phyloP scores from a whole-genome alignment of 2,113 vertebrate species.

The Ciconia stormi region DNA sequence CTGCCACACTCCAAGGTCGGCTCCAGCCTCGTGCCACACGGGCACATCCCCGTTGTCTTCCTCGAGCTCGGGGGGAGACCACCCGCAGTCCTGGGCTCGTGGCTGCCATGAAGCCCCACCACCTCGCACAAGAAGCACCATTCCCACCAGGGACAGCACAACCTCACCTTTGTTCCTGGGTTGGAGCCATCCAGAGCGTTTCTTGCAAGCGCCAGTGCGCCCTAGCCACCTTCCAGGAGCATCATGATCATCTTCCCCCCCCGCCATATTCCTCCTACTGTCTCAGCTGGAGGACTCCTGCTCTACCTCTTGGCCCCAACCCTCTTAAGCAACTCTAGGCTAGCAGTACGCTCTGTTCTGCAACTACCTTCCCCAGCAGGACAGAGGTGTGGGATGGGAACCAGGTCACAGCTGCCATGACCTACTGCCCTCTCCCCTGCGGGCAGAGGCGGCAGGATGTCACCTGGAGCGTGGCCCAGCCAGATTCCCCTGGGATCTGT shows the following conservation, averaged over 20 bases:
- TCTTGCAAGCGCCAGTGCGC: background rate
- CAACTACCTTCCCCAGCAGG: background rate
- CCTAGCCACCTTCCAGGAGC: background rate
- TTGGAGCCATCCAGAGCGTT: background rate
- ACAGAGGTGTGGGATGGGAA: background rate
- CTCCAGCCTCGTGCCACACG: background rate
- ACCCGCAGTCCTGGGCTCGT: rapidly evolving
- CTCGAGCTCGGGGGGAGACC: background rate
- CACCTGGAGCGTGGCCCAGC: background rate
- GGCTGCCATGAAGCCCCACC: background rate
- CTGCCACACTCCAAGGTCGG: rapidly evolving
- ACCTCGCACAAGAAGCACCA: background rate
- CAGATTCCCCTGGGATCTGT: background rate
- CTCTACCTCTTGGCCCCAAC: background rate
- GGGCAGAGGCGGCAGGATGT: background rate
- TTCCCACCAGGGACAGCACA: background rate
- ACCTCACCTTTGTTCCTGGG: background rate
- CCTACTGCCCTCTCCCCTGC: background rate
- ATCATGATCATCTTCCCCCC: background rate
- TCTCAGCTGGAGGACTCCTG: background rate
- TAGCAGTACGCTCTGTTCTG: background rate
- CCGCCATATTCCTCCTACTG: background rate
- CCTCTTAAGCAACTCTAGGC: background rate
- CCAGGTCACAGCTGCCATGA: constrained; percentile 7
- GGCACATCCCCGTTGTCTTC: background rate